These are phyloP conservation scores for Phylloscopus collybita DNA, from an alignment of 2,797 vertebrate species.

Conservation along the genomic window DNA sequence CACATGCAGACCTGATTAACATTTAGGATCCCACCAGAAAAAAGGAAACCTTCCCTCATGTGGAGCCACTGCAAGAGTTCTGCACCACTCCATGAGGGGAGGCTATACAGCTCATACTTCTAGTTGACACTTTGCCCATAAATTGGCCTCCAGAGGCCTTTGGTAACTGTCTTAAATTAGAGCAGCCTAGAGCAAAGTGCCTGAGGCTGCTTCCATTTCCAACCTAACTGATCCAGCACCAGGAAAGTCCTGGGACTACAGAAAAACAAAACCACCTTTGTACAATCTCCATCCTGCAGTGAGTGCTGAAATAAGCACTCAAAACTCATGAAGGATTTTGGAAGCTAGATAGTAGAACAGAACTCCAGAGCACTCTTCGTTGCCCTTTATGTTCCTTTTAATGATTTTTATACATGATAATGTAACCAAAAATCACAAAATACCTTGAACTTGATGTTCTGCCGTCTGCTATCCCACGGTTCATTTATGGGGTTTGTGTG, in stretches of 20 bases:
- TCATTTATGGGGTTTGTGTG: not conserved
- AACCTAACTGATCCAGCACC: not conserved
- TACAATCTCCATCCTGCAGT: not conserved
- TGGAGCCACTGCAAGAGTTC: not conserved
- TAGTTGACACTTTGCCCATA: constrained; percentile 29
- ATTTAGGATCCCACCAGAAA: not conserved
- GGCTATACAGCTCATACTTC: not conserved
- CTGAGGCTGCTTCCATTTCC: constrained; percentile 7
- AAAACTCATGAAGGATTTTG: not conserved
- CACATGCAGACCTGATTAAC: not conserved
- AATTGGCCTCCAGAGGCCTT: not conserved
- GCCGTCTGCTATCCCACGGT: not conserved
- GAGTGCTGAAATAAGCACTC: not conserved
- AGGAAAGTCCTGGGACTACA: not conserved
- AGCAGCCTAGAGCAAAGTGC: constrained; percentile 18
- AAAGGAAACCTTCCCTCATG: not conserved
- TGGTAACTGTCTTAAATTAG: constrained; percentile 25
- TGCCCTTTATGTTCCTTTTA: not conserved
- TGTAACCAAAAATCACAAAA: not conserved
- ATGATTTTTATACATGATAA: not conserved
- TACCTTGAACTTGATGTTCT: not conserved
- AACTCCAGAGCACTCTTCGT: not conserved
- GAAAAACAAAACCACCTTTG: not conserved
- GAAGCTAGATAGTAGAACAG: not conserved
- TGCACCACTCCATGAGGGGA: not conserved